Conservation (phyloP, 2,113 vertebrate genomes). For the Heterochromis multidens region DNA sequence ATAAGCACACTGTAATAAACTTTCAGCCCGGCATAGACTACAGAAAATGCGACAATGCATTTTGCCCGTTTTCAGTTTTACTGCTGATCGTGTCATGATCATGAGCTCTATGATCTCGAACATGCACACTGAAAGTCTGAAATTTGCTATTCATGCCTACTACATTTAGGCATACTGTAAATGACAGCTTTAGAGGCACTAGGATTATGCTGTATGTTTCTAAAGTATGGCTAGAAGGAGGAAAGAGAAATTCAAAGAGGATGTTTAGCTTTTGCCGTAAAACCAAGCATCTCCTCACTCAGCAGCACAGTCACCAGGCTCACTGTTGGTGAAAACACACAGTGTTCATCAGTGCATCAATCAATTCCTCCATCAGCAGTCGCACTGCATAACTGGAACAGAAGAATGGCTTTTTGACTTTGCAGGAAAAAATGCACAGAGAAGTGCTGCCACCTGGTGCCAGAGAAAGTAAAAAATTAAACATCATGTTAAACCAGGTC, state of each 20-base stretch:
- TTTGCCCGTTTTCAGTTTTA: constrained; percentile 3
- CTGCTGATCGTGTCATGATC: background rate
- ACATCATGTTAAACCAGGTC: background rate
- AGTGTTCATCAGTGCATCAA: background rate
- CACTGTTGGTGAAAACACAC: background rate
- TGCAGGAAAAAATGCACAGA: background rate
- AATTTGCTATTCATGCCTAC: background rate
- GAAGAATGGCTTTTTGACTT: background rate
- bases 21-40: background rate
- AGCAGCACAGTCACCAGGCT: background rate
- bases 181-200: background rate
- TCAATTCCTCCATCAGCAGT: background rate
- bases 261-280: no score
- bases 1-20: constrained; percentile 20
- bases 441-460: constrained; percentile 60
- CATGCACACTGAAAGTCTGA: background rate
- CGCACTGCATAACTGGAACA: background rate
- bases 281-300: background rate
- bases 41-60: constrained; percentile 19
- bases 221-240: background rate
- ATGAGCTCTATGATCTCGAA: background rate
- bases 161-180: no score
- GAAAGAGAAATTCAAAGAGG: background rate
- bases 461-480: background rate
- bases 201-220: background rate